Percentiles rank a stretch among this genome's conserved stretches.
Evolutionary conservation across 2,797 vertebrate genomes (phyloP).

Genomic region (Bovichtus diacanthus): DNA sequence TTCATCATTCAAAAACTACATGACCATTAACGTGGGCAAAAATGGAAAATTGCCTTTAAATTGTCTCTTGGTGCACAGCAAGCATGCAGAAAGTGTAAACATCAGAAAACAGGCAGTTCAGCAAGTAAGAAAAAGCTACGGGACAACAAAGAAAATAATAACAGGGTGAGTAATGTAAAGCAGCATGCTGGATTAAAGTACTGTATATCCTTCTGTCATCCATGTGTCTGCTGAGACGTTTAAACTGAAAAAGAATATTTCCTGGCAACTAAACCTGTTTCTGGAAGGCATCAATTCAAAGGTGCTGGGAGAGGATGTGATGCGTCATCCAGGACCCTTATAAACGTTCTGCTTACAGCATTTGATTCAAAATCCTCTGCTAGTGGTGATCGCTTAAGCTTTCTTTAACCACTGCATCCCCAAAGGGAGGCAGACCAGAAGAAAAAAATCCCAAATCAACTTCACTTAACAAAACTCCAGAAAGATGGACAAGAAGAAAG

Average conservation of each 20-base stretch:
- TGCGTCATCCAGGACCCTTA: slow-evolving; percentile 60
- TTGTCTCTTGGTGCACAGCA: background rate
- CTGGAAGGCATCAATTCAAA: slow-evolving; percentile 56
- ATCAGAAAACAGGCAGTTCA: slow-evolving; percentile 1
- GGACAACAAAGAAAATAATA: slow-evolving; percentile 26
- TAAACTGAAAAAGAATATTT: slow-evolving; percentile 22
- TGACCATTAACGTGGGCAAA: slow-evolving; percentile 22
- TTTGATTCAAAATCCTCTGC: slow-evolving; percentile 62
- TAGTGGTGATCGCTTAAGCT: slow-evolving; percentile 34
- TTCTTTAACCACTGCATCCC: slow-evolving; percentile 39
- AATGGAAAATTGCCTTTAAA: slow-evolving; percentile 25
- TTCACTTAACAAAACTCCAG: background rate
- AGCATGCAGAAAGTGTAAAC: slow-evolving; percentile 13
- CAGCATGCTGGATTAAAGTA: slow-evolving; percentile 34
- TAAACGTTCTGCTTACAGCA: slow-evolving; percentile 41
- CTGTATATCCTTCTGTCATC: slow-evolving; percentile 31
- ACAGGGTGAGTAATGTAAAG: slow-evolving; percentile 17
- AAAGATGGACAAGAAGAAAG: background rate
- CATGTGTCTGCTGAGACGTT: slow-evolving; percentile 37
- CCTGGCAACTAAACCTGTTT: slow-evolving; percentile 50
- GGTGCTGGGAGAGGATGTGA: slow-evolving; percentile 51
- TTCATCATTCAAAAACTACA: slow-evolving; percentile 37
- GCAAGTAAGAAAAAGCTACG: background rate
- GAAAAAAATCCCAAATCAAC: slow-evolving; percentile 1
- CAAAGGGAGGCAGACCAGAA: slow-evolving; percentile 18